A percentile compares a stretch with the other conserved stretches of the same genome.
These are phyloP conservation scores for Coilia nasus DNA, from an alignment of 2,797 vertebrate genomes.

Conservation along the genomic window DNA sequence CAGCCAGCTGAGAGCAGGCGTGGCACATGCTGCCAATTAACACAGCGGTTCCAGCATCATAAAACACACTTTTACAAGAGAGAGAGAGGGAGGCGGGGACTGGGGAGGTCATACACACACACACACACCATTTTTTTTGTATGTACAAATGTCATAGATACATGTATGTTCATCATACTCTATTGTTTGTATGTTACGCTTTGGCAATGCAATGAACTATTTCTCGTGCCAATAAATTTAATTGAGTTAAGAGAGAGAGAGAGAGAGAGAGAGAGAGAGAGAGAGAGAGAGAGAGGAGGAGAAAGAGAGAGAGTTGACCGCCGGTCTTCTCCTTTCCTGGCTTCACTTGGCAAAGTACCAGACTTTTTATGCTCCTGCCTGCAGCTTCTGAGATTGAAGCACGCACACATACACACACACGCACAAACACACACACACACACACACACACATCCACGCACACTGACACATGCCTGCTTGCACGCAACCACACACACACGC, in stretches of 20 bases:
- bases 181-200: no score
- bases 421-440: no score
- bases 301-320: neutral
- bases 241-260: no score
- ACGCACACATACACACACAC: no score
- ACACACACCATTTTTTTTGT: no score
- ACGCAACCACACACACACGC: neutral
- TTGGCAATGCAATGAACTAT: no score
- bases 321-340: neutral
- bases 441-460: neutral
- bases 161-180: no score
- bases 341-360: neutral
- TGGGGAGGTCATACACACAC: no score
- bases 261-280: no score
- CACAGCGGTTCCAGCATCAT: slow-evolving; percentile 26
- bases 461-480: neutral
- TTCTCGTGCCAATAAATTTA: no score
- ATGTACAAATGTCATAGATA: no score
- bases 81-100: no score
- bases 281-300: slow-evolving; percentile 6
- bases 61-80: slow-evolving; percentile 47
- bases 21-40: slow-evolving; percentile 33
- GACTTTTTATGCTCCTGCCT: neutral
- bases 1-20: slow-evolving; percentile 32
- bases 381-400: neutral